phyloP scores from a whole-genome alignment of 53 echinoderm and acorn worm species.

The Antedon mediterranea region DNA sequence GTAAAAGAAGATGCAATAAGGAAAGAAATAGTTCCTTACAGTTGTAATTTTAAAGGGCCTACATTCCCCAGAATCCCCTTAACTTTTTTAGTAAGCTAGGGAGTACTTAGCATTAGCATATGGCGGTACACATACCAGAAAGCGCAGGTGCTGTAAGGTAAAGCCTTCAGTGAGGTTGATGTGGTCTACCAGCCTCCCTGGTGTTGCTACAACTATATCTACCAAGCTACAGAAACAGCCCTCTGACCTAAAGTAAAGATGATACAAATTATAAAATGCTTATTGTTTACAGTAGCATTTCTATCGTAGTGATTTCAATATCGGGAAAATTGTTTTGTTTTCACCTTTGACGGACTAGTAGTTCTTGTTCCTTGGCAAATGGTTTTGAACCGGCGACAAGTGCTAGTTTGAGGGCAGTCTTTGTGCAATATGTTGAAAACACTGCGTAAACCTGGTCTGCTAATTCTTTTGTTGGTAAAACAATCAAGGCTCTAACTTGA shows the following conservation, averaged over 20 bases:
- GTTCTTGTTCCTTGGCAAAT: slow-evolving; percentile 55
- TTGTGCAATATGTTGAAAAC: slow-evolving; percentile 38
- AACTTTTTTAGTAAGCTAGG: too few relatives aligned
- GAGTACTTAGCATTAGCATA: too few relatives aligned
- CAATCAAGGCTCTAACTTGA: slow-evolving; percentile 58
- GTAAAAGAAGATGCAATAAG: too few relatives aligned
- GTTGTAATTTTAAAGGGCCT: too few relatives aligned
- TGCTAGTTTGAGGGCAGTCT: slow-evolving; percentile 38
- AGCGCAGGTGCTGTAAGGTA: slow-evolving; percentile 50
- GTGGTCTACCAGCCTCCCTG: slow-evolving; percentile 84
- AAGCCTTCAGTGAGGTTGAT: slow-evolving; percentile 68
- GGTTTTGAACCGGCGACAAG: slow-evolving; percentile 63
- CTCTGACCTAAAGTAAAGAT: background rate
- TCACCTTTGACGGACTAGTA: slow-evolving; percentile 52
- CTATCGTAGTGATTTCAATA: too few relatives aligned
- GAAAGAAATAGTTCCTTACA: background rate
- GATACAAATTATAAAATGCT: background rate
- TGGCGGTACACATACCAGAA: slow-evolving; percentile 50
- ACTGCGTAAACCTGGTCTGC: slow-evolving; percentile 74
- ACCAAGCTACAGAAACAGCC: slow-evolving; percentile 19
- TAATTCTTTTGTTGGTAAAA: slow-evolving; percentile 81
- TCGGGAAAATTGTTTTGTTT: too few relatives aligned
- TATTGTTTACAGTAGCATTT: background rate
- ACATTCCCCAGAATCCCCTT: too few relatives aligned
- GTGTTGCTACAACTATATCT: slow-evolving; percentile 87